These are phyloP conservation scores for Theristus sp. DNA, from an alignment of 2,888 invertebrate species.

Conservation along the genomic window DNA sequence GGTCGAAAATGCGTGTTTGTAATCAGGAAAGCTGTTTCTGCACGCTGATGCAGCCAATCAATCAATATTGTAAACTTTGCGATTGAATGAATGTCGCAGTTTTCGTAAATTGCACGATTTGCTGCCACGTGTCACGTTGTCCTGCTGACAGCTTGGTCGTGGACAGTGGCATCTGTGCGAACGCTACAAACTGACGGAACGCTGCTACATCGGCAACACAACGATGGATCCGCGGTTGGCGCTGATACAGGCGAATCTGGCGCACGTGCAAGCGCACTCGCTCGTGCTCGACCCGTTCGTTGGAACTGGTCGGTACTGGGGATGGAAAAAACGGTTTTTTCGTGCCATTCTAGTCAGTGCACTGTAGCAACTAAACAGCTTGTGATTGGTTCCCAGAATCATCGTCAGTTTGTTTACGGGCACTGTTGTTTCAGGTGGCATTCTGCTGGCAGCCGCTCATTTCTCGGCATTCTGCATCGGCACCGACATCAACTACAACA, in stretches of 20 bases:
- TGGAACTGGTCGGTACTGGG: slow-evolving; percentile 41
- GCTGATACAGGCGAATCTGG: slow-evolving; percentile 86
- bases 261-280: slow-evolving; percentile 49
- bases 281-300: slow-evolving; percentile 86
- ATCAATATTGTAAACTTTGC: too few relatives aligned
- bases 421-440: slow-evolving; percentile 27
- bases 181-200: slow-evolving; percentile 60
- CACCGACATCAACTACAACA: slow-evolving; percentile 67
- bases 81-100: too few relatives aligned
- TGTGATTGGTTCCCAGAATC: too few relatives aligned
- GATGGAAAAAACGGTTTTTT: too few relatives aligned
- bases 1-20: too few relatives aligned
- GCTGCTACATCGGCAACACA: slow-evolving; percentile 86
- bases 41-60: too few relatives aligned
- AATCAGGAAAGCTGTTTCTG: too few relatives aligned
- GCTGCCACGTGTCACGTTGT: too few relatives aligned
- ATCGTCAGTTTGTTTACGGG: too few relatives aligned
- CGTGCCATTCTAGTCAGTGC: too few relatives aligned
- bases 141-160: slow-evolving; percentile 62
- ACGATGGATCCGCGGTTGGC: slow-evolving; percentile 93
- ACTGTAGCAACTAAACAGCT: too few relatives aligned
- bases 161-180: slow-evolving; percentile 64
- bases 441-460: slow-evolving; percentile 68
- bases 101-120: too few relatives aligned
- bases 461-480: slow-evolving; percentile 70